Evolutionary conservation across 1,140 invertebrate genomes (phyloP), one percentile per base, ranked within the genome.

Genomic region (Geopemphigus sp.): DNA sequence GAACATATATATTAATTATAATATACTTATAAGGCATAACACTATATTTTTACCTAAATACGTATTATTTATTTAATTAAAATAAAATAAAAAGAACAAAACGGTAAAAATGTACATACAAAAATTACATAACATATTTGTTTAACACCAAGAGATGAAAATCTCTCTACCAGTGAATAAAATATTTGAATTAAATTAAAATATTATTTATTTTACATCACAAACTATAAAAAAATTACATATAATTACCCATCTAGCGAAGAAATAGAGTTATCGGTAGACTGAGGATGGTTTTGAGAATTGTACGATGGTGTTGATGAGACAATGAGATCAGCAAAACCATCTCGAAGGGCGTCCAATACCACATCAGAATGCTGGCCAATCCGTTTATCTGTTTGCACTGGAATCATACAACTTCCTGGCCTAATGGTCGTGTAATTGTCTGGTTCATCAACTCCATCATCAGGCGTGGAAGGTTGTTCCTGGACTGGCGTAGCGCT

Each of bases 221-320:
- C 17, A 50, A 50, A 66, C 39, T 26, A 66, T 45, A 66, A 47
- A 50, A 12, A 29, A 12, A 29, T 54, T 72, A 29, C 32, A 39
- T 19, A 78, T 45, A 78, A 61, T 78, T 78, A 78, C 74, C 74
- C 74, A 47, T 78, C 74, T 19, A 78, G 12, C 0, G 74, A 78
- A 61, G 74, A 47, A 63, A 78, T 22, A 24, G 39, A 47, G 45
- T 61, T 78, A 4, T 61, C 57, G 19, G 32, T 39, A 39, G 74
- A 26, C 39, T 78, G 59, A 63, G 29, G 15, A 15, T 78, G 74
- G 22, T 47, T 78, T 8, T 61, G 74, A 78, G 74, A 50, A 61
- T 78, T 61, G 61, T 78, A 78, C 32, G 32, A 39, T 39, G 32
- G 32, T 8, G 32, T 3, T 39, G 32, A 39, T 26, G 22, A 19